Percentiles rank a stretch among this genome's conserved stretches.
Conservation (phyloP, 2,113 vertebrate genomes). For the Rafetus swinhoei region DNA sequence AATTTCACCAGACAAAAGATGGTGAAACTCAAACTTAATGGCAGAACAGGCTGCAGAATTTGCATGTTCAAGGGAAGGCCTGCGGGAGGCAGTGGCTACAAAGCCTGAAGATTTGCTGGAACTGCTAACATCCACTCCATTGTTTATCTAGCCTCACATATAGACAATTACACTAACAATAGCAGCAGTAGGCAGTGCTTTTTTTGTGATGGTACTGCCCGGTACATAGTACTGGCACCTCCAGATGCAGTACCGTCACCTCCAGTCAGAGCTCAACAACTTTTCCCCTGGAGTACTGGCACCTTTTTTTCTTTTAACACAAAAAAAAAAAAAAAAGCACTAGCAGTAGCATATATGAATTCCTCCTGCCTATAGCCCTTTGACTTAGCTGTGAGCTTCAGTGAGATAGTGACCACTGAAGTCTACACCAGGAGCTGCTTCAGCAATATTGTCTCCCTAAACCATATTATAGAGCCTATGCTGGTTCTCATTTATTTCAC, state of each 20-base stretch:
- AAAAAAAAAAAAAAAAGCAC: too few relatives aligned
- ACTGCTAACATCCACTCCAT: accelerated
- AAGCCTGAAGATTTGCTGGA: too few relatives aligned
- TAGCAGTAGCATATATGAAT: neutral
- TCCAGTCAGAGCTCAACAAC: too few relatives aligned
- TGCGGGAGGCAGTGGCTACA: neutral
- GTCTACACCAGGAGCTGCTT: neutral
- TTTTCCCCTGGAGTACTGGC: too few relatives aligned
- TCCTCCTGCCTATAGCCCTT: neutral
- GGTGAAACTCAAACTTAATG: neutral
- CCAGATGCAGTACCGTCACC: too few relatives aligned
- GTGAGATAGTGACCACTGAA: neutral
- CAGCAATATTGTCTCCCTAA: neutral
- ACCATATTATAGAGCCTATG: neutral
- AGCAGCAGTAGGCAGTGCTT: too few relatives aligned
- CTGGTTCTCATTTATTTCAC: neutral
- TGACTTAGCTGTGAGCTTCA: neutral
- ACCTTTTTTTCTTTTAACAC: too few relatives aligned
- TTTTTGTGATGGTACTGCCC: too few relatives aligned
- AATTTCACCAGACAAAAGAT: neutral
- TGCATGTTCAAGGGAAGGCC: accelerated
- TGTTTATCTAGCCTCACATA: accelerated
- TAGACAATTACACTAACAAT: neutral
- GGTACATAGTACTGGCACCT: too few relatives aligned
- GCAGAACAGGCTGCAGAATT: neutral